Evolutionary conservation across 2,888 invertebrate genomes (phyloP), one percentile per base, ranked within the genome.

Genomic region (Acronicta alni): DNA sequence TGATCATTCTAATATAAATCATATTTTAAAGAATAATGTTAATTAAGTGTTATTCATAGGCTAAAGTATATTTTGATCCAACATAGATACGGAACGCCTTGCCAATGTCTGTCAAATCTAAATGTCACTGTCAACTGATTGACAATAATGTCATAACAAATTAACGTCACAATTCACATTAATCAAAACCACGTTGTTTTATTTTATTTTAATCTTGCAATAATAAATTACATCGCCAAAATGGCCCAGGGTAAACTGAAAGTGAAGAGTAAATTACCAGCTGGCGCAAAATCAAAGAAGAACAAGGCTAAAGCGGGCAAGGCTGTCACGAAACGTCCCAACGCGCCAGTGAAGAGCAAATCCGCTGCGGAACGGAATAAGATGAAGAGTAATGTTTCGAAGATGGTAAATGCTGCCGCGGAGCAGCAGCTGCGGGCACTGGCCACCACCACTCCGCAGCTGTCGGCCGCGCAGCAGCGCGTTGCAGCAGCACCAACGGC

Each of bases 181-280:
- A 30, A 18, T 20, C 16, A 2, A 46, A 54, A 52, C 46, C 74
- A 68, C 67, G 54, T 60, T 67, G 32, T n/a, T n/a, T n/a, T n/a
- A n/a, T n/a, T n/a, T n/a, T n/a, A n/a, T n/a, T n/a, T n/a, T n/a
- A n/a, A n/a, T n/a, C n/a, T n/a, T n/a, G n/a, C 38, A 43, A 10
- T 15, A 35, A 18, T 0, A 18, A 49, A 32, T 39, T 39, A 76
- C 0, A 32, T 39, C 39, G n/a, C n/a, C 61, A 46, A 71, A 74
- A 96, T 96, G 96, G 95, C 96, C 26, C 96, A 96, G 89, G 96
- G 96, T 45, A 96, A 96, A 82, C 82, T 96, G 67, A 96, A 96
- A 92, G 95, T 96, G 0, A 96, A 96, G 84, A 88, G 95, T 4
- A 96, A 96, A 82, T 73, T 95, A 45, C 96, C 96, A 3, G 72